These are phyloP conservation scores for Euphonia xanthogaster DNA, from an alignment of 2,797 vertebrate genomes.

Conservation along the genomic window DNA sequence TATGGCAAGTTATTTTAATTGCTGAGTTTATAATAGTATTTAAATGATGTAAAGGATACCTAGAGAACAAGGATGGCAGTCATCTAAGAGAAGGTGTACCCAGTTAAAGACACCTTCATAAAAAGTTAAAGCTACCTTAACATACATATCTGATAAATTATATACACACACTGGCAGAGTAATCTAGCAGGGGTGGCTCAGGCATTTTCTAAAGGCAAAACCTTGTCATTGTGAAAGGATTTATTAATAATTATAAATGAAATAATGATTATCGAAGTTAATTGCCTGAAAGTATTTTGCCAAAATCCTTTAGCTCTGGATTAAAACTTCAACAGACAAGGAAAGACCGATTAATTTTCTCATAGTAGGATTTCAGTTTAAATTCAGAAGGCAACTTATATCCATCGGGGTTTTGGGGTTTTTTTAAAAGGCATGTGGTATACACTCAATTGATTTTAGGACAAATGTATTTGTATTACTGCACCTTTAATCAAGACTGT, in stretches of 20 bases:
- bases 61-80: background rate
- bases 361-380: background rate
- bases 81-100: background rate
- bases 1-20: background rate
- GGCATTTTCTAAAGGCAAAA: background rate
- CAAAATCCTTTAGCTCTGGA: background rate
- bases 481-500: background rate
- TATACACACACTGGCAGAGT: background rate
- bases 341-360: background rate
- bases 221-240: background rate
- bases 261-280: background rate
- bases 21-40: background rate
- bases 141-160: background rate
- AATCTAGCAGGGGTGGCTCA: background rate
- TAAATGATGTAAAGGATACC: background rate
- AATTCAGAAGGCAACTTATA: background rate
- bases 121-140: background rate
- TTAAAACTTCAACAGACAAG: background rate
- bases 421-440: background rate
- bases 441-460: background rate
- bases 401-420: accelerated
- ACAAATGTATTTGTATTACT: background rate
- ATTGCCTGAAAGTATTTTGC: background rate
- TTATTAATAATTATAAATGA: background rate
- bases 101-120: background rate